Conservation (phyloP, 2,113 vertebrate species). For the Oryzias curvinotus region DNA sequence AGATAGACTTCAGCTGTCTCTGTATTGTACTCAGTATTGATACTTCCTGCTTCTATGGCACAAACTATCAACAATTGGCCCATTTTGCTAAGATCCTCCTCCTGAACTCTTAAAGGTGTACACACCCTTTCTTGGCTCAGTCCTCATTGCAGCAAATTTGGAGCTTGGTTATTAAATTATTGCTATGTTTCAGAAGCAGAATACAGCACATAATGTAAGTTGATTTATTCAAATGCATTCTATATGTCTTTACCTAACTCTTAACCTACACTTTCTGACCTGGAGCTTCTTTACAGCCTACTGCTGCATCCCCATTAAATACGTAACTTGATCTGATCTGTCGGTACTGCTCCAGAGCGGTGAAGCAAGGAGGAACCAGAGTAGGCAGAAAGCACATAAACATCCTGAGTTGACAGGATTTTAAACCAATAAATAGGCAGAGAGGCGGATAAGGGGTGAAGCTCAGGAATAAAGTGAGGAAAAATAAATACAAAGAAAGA, state of each 20-base stretch:
- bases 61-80: slow-evolving; percentile 60
- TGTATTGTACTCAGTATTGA: slow-evolving; percentile 43
- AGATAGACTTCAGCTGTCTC: slow-evolving; percentile 38
- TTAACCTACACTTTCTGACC: background rate
- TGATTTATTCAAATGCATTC: too few relatives aligned
- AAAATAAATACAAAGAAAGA: slow-evolving; percentile 1
- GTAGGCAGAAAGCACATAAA: slow-evolving; percentile 19
- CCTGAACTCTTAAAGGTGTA: slow-evolving; percentile 72
- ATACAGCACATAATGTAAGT: too few relatives aligned
- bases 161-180: too few relatives aligned
- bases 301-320: slow-evolving; percentile 40
- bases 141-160: background rate
- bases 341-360: slow-evolving; percentile 37
- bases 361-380: slow-evolving; percentile 11
- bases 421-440: slow-evolving; percentile 7
- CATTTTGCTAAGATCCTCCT: slow-evolving; percentile 39
- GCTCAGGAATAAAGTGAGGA: background rate
- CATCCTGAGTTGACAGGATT: slow-evolving; percentile 19
- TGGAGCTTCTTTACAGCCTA: slow-evolving; percentile 11
- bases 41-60: slow-evolving; percentile 71
- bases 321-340: slow-evolving; percentile 62
- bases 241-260: background rate
- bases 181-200: too few relatives aligned
- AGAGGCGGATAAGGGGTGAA: slow-evolving; percentile 4
- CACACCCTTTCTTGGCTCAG: slow-evolving; percentile 19